phyloP scores from a whole-genome alignment of 2,888 invertebrate genomes.

The Euplexia lucipara region DNA sequence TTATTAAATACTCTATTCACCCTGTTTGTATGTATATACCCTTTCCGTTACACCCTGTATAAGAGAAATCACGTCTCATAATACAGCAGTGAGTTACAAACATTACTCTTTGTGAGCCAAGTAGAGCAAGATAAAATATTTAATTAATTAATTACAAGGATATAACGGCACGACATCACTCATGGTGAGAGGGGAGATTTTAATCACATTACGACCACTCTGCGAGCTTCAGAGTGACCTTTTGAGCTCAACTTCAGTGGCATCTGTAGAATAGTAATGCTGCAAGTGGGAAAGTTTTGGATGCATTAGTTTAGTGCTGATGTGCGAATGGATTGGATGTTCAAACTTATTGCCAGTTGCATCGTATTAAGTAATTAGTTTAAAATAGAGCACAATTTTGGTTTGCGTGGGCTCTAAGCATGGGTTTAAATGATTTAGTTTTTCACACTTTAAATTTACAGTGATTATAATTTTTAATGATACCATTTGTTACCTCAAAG shows the following conservation, averaged over 20 bases:
- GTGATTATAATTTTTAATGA: no score
- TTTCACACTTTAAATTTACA: neutral
- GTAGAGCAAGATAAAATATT: conserved; percentile 65
- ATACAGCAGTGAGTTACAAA: conserved; percentile 43
- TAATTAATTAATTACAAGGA: conserved; percentile 65
- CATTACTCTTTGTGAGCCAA: conserved; percentile 57
- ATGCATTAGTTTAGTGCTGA: conserved; percentile 40
- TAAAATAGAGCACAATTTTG: neutral
- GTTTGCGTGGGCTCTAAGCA: conserved; percentile 1
- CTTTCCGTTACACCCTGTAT: no score
- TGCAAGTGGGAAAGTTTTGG: conserved; percentile 35
- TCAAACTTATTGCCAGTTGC: conserved; percentile 28
- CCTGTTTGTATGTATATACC: no score
- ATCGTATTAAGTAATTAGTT: conserved; percentile 19
- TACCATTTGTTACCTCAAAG: no score
- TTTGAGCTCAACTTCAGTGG: conserved; percentile 49
- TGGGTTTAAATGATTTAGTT: no score
- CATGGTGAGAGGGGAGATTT: conserved; percentile 67
- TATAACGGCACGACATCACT: conserved; percentile 57
- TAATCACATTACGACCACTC: conserved; percentile 72
- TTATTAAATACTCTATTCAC: no score
- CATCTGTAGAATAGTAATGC: conserved; percentile 32
- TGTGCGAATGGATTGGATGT: conserved; percentile 22
- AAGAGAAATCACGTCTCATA: conserved; percentile 55
- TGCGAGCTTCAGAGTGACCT: conserved; percentile 55